Evolutionary conservation across 2,113 vertebrate species (phyloP).

Genomic region (Gulo gulo): DNA sequence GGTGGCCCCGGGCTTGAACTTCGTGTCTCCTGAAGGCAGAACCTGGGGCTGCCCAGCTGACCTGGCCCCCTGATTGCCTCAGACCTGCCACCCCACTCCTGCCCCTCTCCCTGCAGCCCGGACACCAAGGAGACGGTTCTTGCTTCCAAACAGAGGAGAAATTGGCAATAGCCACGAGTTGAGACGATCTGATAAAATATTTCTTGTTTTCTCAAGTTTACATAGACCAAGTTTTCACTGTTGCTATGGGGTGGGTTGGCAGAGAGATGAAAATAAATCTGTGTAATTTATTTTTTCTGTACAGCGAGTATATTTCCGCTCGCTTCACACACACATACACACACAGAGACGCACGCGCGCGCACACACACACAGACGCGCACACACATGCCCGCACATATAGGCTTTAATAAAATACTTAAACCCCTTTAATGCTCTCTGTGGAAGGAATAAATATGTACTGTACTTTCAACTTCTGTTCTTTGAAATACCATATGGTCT

Average conservation of each 20-base stretch:
- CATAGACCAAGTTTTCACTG: slow-evolving; percentile 70
- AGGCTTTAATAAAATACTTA: slow-evolving; percentile 69
- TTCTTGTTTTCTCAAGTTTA: slow-evolving; percentile 82
- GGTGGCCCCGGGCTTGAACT: not conserved
- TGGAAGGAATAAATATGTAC: slow-evolving; percentile 74
- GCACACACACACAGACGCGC: not conserved
- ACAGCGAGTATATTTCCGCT: slow-evolving; percentile 71
- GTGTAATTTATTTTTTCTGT: slow-evolving; percentile 67
- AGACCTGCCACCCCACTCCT: not conserved
- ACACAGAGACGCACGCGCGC: not conserved
- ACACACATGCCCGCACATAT: slow-evolving; percentile 31
- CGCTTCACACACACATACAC: not conserved
- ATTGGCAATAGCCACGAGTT: not conserved
- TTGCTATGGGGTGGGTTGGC: slow-evolving; percentile 76
- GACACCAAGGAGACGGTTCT: not conserved
- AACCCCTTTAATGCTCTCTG: slow-evolving; percentile 57
- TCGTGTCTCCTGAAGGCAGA: not conserved
- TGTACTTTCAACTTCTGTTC: slow-evolving; percentile 78
- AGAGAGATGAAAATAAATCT: slow-evolving; percentile 78
- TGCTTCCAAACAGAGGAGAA: not conserved
- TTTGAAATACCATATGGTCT: slow-evolving; percentile 78
- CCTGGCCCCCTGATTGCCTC: not conserved
- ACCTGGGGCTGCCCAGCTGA: not conserved
- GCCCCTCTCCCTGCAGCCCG: not conserved
- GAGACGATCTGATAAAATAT: slow-evolving; percentile 61